Percentiles rank a stretch among this genome's conserved stretches.
Conservation (phyloP, 2,797 vertebrate species). For the Enoplosus armatus region DNA sequence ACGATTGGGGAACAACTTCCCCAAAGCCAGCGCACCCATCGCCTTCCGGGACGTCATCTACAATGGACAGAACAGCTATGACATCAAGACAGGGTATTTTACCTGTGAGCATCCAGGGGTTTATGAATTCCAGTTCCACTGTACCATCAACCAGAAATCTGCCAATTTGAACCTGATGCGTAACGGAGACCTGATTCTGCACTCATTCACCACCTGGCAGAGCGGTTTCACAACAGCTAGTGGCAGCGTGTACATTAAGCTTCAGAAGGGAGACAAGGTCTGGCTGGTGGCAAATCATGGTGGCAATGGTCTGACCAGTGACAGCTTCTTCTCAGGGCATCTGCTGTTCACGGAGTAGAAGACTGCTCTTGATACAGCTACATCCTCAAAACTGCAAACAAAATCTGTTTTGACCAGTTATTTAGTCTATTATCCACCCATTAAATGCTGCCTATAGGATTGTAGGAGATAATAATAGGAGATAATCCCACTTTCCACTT, state of each 20-base stretch:
- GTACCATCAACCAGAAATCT: not conserved
- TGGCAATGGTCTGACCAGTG: constrained; percentile 41
- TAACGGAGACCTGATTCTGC: constrained; percentile 45
- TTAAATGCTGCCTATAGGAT: not conserved
- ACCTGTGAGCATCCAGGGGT: constrained; percentile 67
- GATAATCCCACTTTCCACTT: not conserved
- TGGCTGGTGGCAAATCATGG: constrained; percentile 42
- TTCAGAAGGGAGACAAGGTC: constrained; percentile 54
- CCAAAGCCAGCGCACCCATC: constrained; percentile 29
- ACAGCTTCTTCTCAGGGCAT: constrained; percentile 74
- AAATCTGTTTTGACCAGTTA: not conserved
- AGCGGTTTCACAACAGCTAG: constrained; percentile 36
- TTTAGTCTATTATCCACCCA: not conserved
- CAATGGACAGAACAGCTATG: constrained; percentile 70
- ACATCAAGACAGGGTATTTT: constrained; percentile 62
- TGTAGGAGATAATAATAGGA: not conserved
- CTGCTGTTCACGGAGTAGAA: constrained; percentile 67
- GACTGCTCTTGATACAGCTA: not conserved
- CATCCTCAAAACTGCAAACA: not conserved
- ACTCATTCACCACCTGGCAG: constrained; percentile 69
- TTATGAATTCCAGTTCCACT: constrained; percentile 78
- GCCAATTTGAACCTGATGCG: constrained; percentile 56
- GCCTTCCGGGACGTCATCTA: constrained; percentile 66
- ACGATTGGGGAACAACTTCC: constrained; percentile 46
- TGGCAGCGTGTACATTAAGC: constrained; percentile 55